Conservation (phyloP, 2,113 vertebrate species). For the Lynx canadensis region DNA sequence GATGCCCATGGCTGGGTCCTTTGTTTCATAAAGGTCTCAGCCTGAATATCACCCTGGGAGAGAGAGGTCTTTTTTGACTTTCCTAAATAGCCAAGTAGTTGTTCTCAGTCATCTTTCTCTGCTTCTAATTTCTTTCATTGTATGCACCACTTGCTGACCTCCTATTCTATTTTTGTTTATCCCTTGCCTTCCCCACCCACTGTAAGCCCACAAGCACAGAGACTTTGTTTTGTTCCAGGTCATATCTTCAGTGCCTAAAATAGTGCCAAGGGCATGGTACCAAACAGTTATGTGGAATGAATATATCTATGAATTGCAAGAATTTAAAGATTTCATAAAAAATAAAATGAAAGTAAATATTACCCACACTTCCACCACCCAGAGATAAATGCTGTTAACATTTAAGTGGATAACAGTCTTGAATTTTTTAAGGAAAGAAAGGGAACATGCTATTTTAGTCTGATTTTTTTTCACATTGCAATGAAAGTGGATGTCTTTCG, state of each 20-base stretch:
- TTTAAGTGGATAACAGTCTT: conserved; percentile 1
- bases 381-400: conserved; percentile 8
- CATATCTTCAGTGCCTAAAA: neutral
- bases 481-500: neutral
- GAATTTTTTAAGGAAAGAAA: conserved; percentile 7
- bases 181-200: neutral
- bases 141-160: neutral
- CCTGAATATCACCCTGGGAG: neutral
- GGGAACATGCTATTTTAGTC: neutral
- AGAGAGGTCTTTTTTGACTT: neutral
- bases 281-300: neutral
- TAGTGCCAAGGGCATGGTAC: neutral
- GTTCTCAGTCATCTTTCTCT: neutral
- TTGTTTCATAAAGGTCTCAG: neutral
- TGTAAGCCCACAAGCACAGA: neutral
- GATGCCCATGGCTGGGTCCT: neutral
- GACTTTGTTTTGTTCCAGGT: conserved; percentile 3
- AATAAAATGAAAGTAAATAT: conserved; percentile 45
- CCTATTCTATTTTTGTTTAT: conserved; percentile 28
- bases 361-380: neutral
- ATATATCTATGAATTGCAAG: neutral
- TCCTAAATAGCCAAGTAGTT: neutral
- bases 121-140: neutral
- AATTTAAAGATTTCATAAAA: neutral
- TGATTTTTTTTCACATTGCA: neutral